Percentiles rank a stretch among this genome's conserved stretches.
These are phyloP conservation scores for Bettongia penicillata DNA, from an alignment of 2,113 vertebrate species.

Conservation along the genomic window DNA sequence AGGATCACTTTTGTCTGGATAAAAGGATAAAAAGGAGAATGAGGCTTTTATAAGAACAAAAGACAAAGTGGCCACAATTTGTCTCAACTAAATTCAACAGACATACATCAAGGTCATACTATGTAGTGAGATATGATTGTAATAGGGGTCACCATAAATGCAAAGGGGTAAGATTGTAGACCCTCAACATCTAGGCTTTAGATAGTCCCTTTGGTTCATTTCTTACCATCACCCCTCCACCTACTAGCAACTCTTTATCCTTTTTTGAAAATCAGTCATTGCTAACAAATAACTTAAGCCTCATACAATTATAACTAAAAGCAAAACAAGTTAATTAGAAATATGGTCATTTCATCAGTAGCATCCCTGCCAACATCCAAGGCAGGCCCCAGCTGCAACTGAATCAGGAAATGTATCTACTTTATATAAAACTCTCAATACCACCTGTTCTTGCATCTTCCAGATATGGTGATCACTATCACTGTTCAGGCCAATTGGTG, in stretches of 20 bases:
- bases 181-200: neutral
- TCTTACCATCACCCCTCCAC: neutral
- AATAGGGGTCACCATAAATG: neutral
- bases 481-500: neutral
- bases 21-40: constrained; percentile 39
- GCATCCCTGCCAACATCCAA: neutral
- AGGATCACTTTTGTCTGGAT: constrained; percentile 63
- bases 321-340: neutral
- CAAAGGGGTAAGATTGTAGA: neutral
- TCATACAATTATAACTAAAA: neutral
- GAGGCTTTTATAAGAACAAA: constrained; percentile 47
- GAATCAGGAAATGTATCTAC: neutral
- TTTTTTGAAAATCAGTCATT: neutral
- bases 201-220: neutral
- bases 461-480: neutral
- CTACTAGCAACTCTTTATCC: neutral
- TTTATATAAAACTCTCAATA: neutral
- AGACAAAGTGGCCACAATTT: constrained; percentile 65
- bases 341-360: neutral
- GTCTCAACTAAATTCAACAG: neutral
- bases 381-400: neutral
- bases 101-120: neutral
- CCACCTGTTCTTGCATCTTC: neutral
- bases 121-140: neutral
- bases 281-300: neutral